Conservation (phyloP, 2,888 invertebrate genomes). For the Abscondita cerata region DNA sequence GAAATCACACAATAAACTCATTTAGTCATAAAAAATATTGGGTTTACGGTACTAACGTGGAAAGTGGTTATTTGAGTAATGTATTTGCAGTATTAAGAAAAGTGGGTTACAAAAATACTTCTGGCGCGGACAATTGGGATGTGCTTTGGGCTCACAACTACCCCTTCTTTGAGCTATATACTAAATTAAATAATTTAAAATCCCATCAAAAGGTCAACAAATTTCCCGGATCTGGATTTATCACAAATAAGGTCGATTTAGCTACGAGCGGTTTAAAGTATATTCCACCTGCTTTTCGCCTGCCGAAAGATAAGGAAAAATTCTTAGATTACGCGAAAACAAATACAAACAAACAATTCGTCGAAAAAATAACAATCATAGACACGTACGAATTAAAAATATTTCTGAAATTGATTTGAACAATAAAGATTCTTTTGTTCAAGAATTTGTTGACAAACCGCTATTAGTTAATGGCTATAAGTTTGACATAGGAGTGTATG, state of each 20-base stretch:
- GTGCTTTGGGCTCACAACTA: constrained; percentile 95
- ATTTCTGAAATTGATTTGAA: constrained; percentile 74
- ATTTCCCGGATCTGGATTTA: constrained; percentile 91
- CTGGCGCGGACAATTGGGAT: constrained; percentile 73
- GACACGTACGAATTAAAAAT: constrained; percentile 81
- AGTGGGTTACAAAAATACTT: constrained; percentile 72
- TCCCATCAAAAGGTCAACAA: constrained; percentile 88
- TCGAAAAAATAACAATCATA: constrained; percentile 90
- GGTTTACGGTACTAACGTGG: constrained; percentile 66
- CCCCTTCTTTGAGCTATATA: constrained; percentile 73
- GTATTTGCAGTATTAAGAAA: constrained; percentile 79
- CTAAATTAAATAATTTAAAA: constrained; percentile 66
- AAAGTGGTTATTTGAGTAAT: constrained; percentile 78
- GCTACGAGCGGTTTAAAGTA: constrained; percentile 80
- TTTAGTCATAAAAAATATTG: constrained; percentile 60
- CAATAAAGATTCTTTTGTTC: constrained; percentile 81
- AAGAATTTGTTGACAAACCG: constrained; percentile 89
- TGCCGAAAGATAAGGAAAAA: constrained; percentile 77
- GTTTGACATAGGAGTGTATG: constrained; percentile 97
- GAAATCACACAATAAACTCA: not conserved
- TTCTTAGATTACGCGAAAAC: constrained; percentile 72
- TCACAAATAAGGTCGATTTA: constrained; percentile 91
- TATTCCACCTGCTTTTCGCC: constrained; percentile 86
- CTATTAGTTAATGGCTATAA: constrained; percentile 91
- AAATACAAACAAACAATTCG: constrained; percentile 78